A percentile compares a stretch with the other conserved stretches of the same genome.
Conservation (phyloP, 2,113 vertebrate species). For the Nesoenas mayeri region DNA sequence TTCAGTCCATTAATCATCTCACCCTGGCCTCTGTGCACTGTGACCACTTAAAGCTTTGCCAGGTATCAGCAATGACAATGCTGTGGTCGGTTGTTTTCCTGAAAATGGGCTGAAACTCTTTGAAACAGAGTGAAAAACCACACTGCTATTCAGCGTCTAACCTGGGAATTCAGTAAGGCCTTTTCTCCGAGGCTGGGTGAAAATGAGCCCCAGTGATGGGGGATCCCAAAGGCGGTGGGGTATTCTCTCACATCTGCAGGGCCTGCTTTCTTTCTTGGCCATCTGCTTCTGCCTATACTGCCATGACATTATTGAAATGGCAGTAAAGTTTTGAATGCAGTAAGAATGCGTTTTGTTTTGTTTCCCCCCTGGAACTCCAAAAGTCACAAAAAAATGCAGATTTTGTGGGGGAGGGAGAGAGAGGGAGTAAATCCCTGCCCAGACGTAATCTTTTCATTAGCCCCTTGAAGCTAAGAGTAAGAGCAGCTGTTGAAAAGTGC, state of each 20-base stretch:
- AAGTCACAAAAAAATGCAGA: slow-evolving; percentile 34
- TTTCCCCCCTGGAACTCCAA: not conserved
- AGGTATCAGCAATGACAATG: not conserved
- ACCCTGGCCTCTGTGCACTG: not conserved
- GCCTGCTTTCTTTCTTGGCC: not conserved
- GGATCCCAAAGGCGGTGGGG: not conserved
- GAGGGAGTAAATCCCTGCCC: not conserved
- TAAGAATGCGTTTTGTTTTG: not conserved
- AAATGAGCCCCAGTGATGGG: not conserved
- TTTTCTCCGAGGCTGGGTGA: not conserved
- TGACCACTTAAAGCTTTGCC: not conserved
- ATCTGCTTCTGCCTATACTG: not conserved
- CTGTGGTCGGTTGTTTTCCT: not conserved
- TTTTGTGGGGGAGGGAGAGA: not conserved
- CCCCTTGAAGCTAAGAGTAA: slow-evolving; percentile 19
- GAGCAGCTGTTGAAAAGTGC: slow-evolving; percentile 47
- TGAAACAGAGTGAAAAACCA: not conserved
- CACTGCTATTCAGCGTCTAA: not conserved
- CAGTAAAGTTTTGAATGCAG: not conserved
- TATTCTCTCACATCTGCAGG: not conserved
- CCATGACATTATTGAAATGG: not conserved
- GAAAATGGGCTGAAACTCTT: not conserved
- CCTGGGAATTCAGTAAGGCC: not conserved
- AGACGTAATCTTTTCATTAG: not conserved
- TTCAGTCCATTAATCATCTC: not conserved